Percentiles rank a stretch among this genome's conserved stretches.
Evolutionary conservation across 1,140 invertebrate genomes (phyloP).

Genomic region (Dendroctonus ponderosae): DNA sequence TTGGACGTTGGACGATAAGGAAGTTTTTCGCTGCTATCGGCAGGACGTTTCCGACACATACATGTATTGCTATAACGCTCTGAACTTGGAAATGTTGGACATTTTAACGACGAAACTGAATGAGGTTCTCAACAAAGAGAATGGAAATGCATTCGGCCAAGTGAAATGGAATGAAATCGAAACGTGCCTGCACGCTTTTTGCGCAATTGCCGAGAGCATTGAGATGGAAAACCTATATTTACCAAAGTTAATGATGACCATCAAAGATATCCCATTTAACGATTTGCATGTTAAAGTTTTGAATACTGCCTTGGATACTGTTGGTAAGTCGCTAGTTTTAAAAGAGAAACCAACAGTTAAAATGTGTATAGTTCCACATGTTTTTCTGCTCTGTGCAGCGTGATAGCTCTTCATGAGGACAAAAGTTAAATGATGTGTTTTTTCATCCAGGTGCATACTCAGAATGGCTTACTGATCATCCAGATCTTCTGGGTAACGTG

Average conservation of each 20-base stretch:
- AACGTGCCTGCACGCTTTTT: slow-evolving; percentile 78
- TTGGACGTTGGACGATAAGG: slow-evolving; percentile 72
- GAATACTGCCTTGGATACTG: slow-evolving; percentile 68
- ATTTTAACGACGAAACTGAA: slow-evolving; percentile 61
- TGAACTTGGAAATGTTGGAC: slow-evolving; percentile 68
- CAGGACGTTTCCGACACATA: slow-evolving; percentile 89
- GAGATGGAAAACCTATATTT: slow-evolving; percentile 63
- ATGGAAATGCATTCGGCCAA: slow-evolving; percentile 29
- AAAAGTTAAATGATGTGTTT: background rate
- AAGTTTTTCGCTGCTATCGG: slow-evolving; percentile 84
- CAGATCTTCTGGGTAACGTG: slow-evolving; percentile 68
- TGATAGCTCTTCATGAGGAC: background rate
- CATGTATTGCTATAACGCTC: slow-evolving; percentile 79
- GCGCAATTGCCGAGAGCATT: slow-evolving; percentile 75
- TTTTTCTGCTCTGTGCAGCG: too few species aligned
- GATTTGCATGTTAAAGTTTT: slow-evolving; percentile 61
- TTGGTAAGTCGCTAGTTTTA: slow-evolving; percentile 55
- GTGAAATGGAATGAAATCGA: slow-evolving; percentile 67
- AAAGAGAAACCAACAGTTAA: background rate
- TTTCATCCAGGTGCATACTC: slow-evolving; percentile 67
- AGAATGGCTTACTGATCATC: slow-evolving; percentile 75
- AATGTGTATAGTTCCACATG: too few species aligned
- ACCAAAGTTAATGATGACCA: slow-evolving; percentile 66
- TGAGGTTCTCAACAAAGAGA: slow-evolving; percentile 53
- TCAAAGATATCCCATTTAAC: slow-evolving; percentile 65